Conservation (phyloP, 2,797 vertebrate species). For the Anableps anableps region DNA sequence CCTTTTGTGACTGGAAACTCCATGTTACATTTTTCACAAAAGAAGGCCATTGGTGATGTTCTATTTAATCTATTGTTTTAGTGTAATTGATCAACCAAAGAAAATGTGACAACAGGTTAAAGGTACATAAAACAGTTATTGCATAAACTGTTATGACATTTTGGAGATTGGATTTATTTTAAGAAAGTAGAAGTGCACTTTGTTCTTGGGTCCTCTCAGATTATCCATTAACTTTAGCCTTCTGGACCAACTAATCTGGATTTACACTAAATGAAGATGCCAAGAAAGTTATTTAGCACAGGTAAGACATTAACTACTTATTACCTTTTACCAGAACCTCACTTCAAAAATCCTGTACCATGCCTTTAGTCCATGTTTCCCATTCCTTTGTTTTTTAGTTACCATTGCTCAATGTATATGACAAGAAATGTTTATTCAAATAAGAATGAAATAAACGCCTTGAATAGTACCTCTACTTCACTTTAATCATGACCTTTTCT, state of each 20-base stretch:
- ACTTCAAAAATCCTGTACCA: background rate
- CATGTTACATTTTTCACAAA: background rate
- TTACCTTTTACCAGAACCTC: background rate
- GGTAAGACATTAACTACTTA: background rate
- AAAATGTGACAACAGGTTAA: background rate
- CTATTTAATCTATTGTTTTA: background rate
- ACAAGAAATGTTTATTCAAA: constrained; percentile 60
- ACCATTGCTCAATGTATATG: constrained; percentile 9
- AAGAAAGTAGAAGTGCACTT: background rate
- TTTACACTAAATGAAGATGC: background rate
- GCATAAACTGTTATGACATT: background rate
- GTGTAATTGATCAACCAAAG: background rate
- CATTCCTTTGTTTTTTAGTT: constrained; percentile 1
- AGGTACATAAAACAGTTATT: background rate
- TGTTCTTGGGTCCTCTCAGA: background rate
- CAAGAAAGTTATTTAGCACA: background rate
- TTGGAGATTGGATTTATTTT: background rate
- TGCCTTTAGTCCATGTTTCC: background rate
- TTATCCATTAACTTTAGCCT: background rate
- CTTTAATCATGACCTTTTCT: constrained; percentile 87
- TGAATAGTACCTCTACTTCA: constrained; percentile 85
- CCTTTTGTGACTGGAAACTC: background rate
- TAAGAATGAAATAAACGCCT: constrained; percentile 80
- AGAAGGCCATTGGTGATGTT: background rate
- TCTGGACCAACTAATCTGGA: background rate